Percentiles rank a stretch among this genome's conserved stretches.
phyloP scores from a whole-genome alignment of 2,113 vertebrate genomes.

The Tragelaphus imberbis region DNA sequence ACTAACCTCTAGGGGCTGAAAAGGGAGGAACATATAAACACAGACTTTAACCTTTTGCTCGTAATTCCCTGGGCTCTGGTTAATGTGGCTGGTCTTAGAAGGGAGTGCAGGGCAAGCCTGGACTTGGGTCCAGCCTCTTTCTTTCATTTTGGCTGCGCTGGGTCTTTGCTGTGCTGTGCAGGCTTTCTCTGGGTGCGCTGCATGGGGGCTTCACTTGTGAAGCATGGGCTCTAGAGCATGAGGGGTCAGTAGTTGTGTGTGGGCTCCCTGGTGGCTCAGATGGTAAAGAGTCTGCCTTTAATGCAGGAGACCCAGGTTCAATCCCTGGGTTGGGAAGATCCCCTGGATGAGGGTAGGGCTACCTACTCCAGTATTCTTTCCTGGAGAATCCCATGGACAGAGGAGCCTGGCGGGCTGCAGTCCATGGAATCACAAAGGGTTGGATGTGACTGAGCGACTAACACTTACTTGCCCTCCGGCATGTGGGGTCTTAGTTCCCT shows the following conservation, averaged over 20 bases:
- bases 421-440: not conserved
- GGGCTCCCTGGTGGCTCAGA: not conserved
- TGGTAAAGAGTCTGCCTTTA: not conserved
- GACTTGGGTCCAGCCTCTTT: not conserved
- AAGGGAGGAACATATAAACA: not conserved
- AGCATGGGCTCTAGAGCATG: not conserved
- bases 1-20: not conserved
- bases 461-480: not conserved
- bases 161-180: not conserved
- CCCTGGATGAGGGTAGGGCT: not conserved
- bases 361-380: not conserved
- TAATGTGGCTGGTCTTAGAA: not conserved
- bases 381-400: not conserved
- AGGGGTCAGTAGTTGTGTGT: not conserved
- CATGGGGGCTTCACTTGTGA: not conserved
- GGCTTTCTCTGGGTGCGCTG: not conserved
- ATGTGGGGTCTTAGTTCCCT: not conserved
- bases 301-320: not conserved
- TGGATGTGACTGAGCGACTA: not conserved
- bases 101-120: not conserved
- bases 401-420: not conserved
- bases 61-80: not conserved
- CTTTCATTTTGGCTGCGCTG: not conserved
- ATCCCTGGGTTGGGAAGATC: not conserved
- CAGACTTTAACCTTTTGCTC: not conserved